Conservation (phyloP, 2,113 vertebrate genomes). For the Hucho hucho region DNA sequence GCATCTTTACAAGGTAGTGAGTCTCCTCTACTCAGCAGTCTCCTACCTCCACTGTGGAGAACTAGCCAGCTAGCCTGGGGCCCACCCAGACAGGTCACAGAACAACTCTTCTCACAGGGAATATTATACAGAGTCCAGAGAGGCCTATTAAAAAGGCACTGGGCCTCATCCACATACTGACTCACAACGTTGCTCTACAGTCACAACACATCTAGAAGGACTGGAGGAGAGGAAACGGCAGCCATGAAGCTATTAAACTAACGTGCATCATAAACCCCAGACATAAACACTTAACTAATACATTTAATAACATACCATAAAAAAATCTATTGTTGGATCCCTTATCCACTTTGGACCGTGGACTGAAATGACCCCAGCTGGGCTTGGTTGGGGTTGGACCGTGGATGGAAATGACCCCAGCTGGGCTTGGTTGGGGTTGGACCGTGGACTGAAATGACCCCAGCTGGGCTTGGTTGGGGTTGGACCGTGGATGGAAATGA, state of each 20-base stretch:
- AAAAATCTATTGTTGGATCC: background rate
- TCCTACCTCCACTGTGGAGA: background rate
- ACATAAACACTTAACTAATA: conserved; percentile 3
- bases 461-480: background rate
- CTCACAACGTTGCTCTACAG: background rate
- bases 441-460: background rate
- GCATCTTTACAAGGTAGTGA: background rate
- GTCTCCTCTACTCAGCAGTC: background rate
- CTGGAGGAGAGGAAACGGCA: background rate
- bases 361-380: background rate
- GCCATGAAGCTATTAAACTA: conserved; percentile 10
- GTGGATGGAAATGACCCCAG: background rate
- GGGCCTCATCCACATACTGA: background rate
- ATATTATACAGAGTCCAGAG: conserved; percentile 11
- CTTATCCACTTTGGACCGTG: background rate
- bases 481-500: background rate
- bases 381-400: background rate
- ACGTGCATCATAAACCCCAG: conserved; percentile 15
- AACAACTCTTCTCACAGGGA: background rate
- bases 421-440: background rate
- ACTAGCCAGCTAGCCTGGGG: background rate
- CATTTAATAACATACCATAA: background rate
- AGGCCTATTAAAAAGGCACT: conserved; percentile 8
- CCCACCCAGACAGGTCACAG: background rate
- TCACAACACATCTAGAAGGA: background rate